Evolutionary conservation across 1,140 invertebrate species (phyloP).

Genomic region (Galleria mellonella): DNA sequence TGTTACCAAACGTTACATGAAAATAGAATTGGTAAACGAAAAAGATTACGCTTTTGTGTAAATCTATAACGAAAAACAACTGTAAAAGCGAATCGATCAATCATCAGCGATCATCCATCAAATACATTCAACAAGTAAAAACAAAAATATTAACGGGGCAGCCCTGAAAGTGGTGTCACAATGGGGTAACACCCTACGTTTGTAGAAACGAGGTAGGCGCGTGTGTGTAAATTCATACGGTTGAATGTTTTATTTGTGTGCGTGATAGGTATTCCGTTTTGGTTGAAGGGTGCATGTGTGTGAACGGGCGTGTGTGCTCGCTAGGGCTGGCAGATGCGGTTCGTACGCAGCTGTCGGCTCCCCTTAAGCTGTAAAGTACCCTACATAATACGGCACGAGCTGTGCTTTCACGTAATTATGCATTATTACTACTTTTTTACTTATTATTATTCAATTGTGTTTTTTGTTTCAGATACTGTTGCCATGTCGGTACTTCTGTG

Average conservation of each 20-base stretch:
- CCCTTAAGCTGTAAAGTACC: constrained; percentile 38
- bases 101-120: constrained; percentile 63
- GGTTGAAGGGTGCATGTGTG: constrained; percentile 18
- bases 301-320: constrained; percentile 22
- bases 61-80: constrained; percentile 45
- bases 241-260: constrained; percentile 17
- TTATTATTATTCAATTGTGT: constrained; percentile 38
- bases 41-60: constrained; percentile 25
- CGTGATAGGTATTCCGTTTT: constrained; percentile 19
- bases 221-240: constrained; percentile 20
- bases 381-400: constrained; percentile 60
- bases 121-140: constrained; percentile 67
- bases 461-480: constrained; percentile 47
- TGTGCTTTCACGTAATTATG: constrained; percentile 61
- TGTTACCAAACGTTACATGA: neutral
- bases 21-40: constrained; percentile 5
- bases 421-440: constrained; percentile 48
- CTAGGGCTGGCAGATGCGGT: constrained; percentile 60
- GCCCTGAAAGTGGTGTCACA: constrained; percentile 26
- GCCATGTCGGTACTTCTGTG: constrained; percentile 18
- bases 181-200: constrained; percentile 32
- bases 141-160: constrained; percentile 54
- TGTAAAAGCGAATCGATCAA: constrained; percentile 51
- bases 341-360: constrained; percentile 53
- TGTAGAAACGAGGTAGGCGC: constrained; percentile 18